Base-by-base conservation (phyloP, 2,888 invertebrate species). In the Ceratothoa steindachneri region DNA sequence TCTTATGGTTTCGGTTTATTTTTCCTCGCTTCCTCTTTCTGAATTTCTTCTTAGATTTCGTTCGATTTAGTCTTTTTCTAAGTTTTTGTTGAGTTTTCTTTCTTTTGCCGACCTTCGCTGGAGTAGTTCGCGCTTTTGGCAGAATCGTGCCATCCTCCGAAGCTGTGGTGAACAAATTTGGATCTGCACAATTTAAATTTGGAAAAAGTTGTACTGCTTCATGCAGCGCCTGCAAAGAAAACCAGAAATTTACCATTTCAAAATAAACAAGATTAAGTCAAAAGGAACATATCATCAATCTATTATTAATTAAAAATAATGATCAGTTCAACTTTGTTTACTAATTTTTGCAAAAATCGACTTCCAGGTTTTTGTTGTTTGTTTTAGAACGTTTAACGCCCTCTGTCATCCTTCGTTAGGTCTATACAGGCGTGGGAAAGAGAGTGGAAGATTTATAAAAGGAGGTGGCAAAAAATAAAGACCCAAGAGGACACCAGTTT, bases 131-230 rank as follows among this genome's bases (percentile, higher is more conserved):
- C 19, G 24, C 22, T 7, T 24, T n/a, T 1, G 60, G 60, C 24
- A 71, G 66, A 51, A 71, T 71, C n/a, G 64, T 66, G 2, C 71
- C 71, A 28, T 66, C 66, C 15, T 71, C 65, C 22, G 65, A 27
- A 41, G 65, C 53, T 22, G 71, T 31, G 29, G 75, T 75, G 60
- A 78, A 73, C 5, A 78, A 52, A 24, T 75, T 71, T 3, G 78
- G 78, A 53, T 78, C 78, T 1, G 71, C 71, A 53, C 78, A 78
- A 71, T 78, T 73, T 55, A 78, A 69, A 15, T 74, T 73, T 28
- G 55, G 31, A 52, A 78, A 78, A 30, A 69, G 60, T 19, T 67
- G 72, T 64, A 75, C 28, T 4, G 78, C 78, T 27, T 75, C 65
- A 3, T 75, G 73, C 2, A 78, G 24, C 24, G 75, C 70, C 78